These are phyloP conservation scores for Xerus inauris DNA, from an alignment of 2,113 vertebrate genomes.

Conservation along the genomic window DNA sequence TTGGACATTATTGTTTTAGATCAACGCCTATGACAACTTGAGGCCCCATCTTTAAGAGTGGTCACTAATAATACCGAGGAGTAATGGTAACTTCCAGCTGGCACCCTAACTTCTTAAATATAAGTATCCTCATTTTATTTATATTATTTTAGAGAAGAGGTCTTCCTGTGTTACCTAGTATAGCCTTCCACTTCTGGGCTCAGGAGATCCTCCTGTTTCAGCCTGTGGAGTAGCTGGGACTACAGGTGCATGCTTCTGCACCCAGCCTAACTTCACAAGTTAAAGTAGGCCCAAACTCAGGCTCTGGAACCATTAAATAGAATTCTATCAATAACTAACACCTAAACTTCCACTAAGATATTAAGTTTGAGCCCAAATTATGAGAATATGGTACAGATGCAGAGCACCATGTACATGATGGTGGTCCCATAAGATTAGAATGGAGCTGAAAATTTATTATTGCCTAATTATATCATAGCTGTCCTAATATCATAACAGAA, in stretches of 20 bases:
- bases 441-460: not conserved
- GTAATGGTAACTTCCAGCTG: not conserved
- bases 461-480: not conserved
- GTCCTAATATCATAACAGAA: not conserved
- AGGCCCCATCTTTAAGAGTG: not conserved
- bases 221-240: not conserved
- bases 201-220: not conserved
- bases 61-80: not conserved
- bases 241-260: too few relatives aligned
- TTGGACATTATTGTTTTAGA: not conserved
- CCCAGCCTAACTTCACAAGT: not conserved
- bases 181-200: not conserved
- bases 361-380: conserved; percentile 12
- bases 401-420: not conserved
- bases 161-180: not conserved
- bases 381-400: not conserved
- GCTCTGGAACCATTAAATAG: not conserved
- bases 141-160: not conserved
- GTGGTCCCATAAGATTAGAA: not conserved
- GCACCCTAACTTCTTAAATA: not conserved
- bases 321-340: not conserved
- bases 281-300: not conserved
- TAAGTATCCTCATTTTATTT: not conserved
- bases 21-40: not conserved
- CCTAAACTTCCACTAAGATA: not conserved